Base-by-base conservation (phyloP, 2,888 invertebrate species). In the Eupithecia dodoneata region DNA sequence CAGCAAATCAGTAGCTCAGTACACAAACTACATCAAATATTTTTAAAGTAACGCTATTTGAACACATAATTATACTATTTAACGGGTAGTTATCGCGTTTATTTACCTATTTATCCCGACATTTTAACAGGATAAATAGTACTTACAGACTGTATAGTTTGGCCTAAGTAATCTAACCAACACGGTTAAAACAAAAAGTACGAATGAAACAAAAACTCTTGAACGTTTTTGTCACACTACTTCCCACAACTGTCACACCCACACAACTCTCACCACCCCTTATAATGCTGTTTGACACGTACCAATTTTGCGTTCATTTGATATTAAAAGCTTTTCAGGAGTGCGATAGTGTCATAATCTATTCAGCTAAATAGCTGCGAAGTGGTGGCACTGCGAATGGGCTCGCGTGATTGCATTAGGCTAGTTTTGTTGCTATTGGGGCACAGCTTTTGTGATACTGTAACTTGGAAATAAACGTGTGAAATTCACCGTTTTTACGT, bases 221-320 rank as follows among this genome's bases (percentile, higher is more conserved):
- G 0, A 42, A 3, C 15, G 18, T 69, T 74, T 18, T 71, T 75
- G 72, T 79, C 79, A 75, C 79, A 76, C 76, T 5, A 65, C 2
- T 15, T 13, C 71, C n/a, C 12, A 52, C 66, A 67, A 12, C 72
- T 74, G 67, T 74, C 76, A 80, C 79, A 81, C 15, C 86, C 77
- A 10, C 89, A 83, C 86, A 15, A 13, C 70, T 18, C 47, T 30
- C 18, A 47, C 15, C 47, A 47, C 1, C 88, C 81, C 93, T 94
- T 93, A 93, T 94, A 94, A 93, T 93, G 88, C 88, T 88, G 91
- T 94, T 93, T 93, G 93, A 93, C 94, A 93, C 91, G 89, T 92
- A 91, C 93, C 94, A 94, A 95, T 95, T 94, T 94, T 93, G 91
- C 91, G 93, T 93, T 95, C 94, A 95, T 95, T 94, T 94, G 90